Percentiles rank a stretch among this genome's conserved stretches.
Conservation (phyloP, 2,888 invertebrate genomes). For the Pristionchus fissidentatus region DNA sequence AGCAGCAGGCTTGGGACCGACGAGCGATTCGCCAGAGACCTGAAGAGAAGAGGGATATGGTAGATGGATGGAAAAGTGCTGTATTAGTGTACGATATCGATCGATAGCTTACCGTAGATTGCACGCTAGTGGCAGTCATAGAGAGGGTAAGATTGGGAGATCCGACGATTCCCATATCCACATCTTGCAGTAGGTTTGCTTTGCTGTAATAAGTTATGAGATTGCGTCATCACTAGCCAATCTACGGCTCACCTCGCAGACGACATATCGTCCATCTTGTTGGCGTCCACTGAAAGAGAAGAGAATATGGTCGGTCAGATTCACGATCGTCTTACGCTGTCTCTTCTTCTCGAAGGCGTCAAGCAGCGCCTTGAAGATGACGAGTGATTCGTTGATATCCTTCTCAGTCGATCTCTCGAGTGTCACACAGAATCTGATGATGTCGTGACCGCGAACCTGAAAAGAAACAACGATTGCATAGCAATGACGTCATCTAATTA, state of each 20-base stretch:
- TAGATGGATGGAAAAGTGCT: no score
- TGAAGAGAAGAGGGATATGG: neutral
- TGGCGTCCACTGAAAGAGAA: neutral
- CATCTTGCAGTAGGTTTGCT: conserved; percentile 8
- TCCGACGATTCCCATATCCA: conserved; percentile 16
- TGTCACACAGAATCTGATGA: conserved; percentile 47
- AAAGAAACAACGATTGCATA: neutral
- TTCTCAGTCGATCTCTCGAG: conserved; percentile 45
- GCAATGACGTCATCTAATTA: neutral
- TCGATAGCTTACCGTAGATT: neutral
- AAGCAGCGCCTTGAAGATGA: conserved; percentile 29
- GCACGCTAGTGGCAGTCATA: neutral
- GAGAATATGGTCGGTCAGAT: no score
- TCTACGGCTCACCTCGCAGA: neutral
- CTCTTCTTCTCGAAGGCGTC: conserved; percentile 44
- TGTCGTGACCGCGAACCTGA: conserved; percentile 47
- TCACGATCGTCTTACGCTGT: no score
- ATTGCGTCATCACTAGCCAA: neutral
- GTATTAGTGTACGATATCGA: no score
- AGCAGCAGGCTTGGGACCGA: no score
- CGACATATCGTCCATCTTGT: neutral
- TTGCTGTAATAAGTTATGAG: neutral
- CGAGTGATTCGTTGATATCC: conserved; percentile 49
- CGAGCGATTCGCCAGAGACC: no score
- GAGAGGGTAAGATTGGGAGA: conserved; percentile 30